phyloP scores from a whole-genome alignment of 2,797 vertebrate species.

The Prunella strophiata region DNA sequence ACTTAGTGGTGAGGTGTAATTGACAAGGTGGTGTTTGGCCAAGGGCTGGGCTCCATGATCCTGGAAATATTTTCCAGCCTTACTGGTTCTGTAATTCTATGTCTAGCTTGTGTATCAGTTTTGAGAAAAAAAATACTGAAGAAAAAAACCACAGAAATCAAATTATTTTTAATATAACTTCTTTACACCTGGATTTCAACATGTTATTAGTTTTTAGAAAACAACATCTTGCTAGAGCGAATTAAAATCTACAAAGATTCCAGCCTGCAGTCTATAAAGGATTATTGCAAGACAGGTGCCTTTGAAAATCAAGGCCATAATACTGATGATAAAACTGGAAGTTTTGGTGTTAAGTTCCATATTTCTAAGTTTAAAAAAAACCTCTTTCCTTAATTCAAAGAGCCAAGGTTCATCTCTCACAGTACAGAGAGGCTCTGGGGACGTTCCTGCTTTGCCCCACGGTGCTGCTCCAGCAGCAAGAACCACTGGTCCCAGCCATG shows the following conservation, averaged over 20 bases:
- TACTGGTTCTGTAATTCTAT: background rate
- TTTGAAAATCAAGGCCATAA: background rate
- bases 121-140: background rate
- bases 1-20: background rate
- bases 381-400: background rate
- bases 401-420: background rate
- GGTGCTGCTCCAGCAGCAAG: background rate
- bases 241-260: background rate
- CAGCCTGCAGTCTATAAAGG: background rate
- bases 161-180: background rate
- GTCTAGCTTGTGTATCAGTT: background rate
- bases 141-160: background rate
- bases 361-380: background rate
- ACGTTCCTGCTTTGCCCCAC: background rate
- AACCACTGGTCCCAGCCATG: background rate
- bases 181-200: background rate
- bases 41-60: background rate
- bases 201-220: background rate
- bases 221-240: rapidly evolving
- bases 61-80: background rate
- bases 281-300: background rate
- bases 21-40: background rate
- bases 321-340: background rate
- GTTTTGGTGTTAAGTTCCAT: background rate
- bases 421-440: background rate